Conservation (phyloP, 2,113 vertebrate species). For the Epinephelus moara region DNA sequence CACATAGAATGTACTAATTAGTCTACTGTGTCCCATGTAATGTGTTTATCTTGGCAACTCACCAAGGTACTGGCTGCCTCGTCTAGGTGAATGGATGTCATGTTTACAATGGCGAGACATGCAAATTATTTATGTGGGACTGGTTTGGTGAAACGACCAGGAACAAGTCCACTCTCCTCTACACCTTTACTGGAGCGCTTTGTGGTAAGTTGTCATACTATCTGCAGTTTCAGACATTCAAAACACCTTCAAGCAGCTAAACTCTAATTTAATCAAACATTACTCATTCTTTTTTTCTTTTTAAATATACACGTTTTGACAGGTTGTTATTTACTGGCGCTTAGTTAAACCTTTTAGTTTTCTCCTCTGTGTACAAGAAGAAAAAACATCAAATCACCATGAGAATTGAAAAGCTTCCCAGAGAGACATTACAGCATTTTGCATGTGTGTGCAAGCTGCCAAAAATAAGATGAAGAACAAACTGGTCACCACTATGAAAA, state of each 20-base stretch:
- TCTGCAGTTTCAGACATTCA: constrained; percentile 3
- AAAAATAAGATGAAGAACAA: constrained; percentile 27
- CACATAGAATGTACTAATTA: not conserved
- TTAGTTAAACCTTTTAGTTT: constrained; percentile 6
- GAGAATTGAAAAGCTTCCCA: constrained; percentile 41
- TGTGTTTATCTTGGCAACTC: not conserved
- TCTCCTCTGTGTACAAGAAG: not conserved
- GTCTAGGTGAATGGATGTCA: not conserved
- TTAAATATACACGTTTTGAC: not conserved
- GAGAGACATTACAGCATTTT: constrained; percentile 10
- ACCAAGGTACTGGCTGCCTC: not conserved
- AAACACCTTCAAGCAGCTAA: not conserved
- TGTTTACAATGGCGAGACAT: not conserved
- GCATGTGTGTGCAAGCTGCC: constrained; percentile 19
- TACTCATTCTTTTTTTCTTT: not conserved
- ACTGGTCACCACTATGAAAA: constrained; percentile 23
- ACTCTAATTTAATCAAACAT: constrained; percentile 10
- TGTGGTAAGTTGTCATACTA: not conserved
- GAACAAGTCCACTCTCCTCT: not conserved
- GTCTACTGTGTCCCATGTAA: not conserved
- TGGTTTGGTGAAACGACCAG: not conserved
- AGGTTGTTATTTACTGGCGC: not conserved
- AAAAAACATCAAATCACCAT: constrained; percentile 13
- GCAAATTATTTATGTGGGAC: not conserved
- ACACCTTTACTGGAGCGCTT: not conserved